Evolutionary conservation across 2,113 vertebrate genomes (phyloP).

Genomic region (Centrocercus urophasianus): DNA sequence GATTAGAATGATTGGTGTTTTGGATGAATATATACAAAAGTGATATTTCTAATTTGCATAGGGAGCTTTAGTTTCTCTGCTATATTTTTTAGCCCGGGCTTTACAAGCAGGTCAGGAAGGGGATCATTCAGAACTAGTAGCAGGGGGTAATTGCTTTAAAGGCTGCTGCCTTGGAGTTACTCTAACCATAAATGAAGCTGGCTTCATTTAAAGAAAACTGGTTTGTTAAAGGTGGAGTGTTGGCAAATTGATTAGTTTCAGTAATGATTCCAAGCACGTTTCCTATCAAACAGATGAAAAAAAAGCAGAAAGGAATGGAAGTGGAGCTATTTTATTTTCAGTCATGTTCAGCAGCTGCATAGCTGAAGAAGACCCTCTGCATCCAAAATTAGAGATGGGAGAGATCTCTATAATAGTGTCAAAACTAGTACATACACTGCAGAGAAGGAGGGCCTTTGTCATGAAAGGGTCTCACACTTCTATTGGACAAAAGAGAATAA

Average conservation of each 20-base stretch:
- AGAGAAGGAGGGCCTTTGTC: neutral
- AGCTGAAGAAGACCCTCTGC: neutral
- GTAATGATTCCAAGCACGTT: neutral
- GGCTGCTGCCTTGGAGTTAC: neutral
- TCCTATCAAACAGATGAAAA: neutral
- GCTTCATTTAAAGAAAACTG: neutral
- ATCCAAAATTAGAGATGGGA: neutral
- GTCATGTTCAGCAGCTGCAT: neutral
- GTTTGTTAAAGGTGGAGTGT: neutral
- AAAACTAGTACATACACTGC: fast-evolving
- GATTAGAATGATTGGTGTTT: neutral
- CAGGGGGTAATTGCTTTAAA: neutral
- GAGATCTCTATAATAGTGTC: neutral
- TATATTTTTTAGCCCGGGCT: neutral
- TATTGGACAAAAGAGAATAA: neutral
- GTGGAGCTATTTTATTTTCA: neutral
- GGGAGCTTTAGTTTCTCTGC: neutral
- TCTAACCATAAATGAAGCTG: neutral
- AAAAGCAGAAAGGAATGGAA: neutral
- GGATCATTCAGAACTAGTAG: neutral
- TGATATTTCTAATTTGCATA: neutral
- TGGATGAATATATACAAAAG: neutral
- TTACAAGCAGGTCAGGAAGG: neutral
- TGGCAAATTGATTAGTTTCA: neutral
- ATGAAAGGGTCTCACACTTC: neutral